Evolutionary conservation across 2,797 vertebrate species (phyloP).

Genomic region (Podarcis siculus): DNA sequence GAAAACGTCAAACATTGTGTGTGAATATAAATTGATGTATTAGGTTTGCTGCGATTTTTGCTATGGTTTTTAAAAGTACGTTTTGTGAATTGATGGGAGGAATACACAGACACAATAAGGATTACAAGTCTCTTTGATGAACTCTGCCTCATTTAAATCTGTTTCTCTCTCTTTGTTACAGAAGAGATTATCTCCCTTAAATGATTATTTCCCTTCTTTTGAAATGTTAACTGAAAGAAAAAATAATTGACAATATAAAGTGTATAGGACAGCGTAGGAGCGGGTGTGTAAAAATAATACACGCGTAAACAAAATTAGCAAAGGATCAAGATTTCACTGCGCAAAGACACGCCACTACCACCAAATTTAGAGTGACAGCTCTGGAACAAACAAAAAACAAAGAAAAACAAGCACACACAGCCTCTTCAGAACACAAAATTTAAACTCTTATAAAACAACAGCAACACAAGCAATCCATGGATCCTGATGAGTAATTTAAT

Average conservation of each 20-base stretch:
- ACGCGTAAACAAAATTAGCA: constrained; percentile 54
- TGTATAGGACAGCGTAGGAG: constrained; percentile 44
- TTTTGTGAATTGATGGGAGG: constrained; percentile 59
- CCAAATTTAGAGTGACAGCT: constrained; percentile 21
- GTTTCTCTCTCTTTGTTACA: constrained; percentile 67
- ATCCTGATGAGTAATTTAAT: constrained; percentile 50
- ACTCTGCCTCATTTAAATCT: constrained; percentile 64
- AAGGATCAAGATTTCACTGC: constrained; percentile 47
- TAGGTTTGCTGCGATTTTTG: constrained; percentile 52
- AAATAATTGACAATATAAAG: constrained; percentile 55
- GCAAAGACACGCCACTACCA: constrained; percentile 19
- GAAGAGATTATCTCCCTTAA: constrained; percentile 67
- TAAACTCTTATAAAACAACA: constrained; percentile 15
- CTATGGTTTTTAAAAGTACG: constrained; percentile 29
- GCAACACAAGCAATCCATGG: constrained; percentile 22
- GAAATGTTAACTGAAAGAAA: constrained; percentile 56
- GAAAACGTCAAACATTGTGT: constrained; percentile 23
- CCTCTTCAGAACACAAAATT: constrained; percentile 32
- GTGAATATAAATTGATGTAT: constrained; percentile 45
- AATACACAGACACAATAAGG: constrained; percentile 66
- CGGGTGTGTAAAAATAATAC: constrained; percentile 45
- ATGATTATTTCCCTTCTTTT: constrained; percentile 58
- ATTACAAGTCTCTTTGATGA: constrained; percentile 68
- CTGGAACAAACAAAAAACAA: neutral
- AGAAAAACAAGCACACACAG: constrained; percentile 52